Evolutionary conservation across 2,113 vertebrate species (phyloP).

Genomic region (Scomber scombrus): DNA sequence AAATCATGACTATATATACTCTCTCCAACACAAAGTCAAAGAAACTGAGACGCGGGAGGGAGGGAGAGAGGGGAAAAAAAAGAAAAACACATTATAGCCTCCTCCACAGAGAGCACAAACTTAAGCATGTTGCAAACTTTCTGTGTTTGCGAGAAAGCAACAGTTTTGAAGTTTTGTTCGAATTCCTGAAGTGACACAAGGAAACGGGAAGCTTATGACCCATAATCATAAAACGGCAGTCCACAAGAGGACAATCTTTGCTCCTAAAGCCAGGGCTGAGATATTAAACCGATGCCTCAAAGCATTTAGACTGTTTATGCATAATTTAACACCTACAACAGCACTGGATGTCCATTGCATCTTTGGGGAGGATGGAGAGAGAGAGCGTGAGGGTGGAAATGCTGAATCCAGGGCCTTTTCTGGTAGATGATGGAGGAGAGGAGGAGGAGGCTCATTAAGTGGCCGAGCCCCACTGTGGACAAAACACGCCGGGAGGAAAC

Average conservation of each 20-base stretch:
- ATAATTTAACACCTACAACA: slow-evolving; percentile 87
- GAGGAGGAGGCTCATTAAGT: slow-evolving; percentile 82
- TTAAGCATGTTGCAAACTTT: slow-evolving; percentile 66
- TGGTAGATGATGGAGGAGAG: slow-evolving; percentile 80
- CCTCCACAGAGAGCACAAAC: slow-evolving; percentile 42
- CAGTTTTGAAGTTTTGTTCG: slow-evolving; percentile 56
- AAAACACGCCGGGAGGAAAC: slow-evolving; percentile 71
- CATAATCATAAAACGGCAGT: slow-evolving; percentile 75
- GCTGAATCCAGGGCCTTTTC: slow-evolving; percentile 81
- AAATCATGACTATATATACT: slow-evolving; percentile 79
- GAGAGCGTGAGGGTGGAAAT: slow-evolving; percentile 76
- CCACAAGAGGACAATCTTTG: slow-evolving; percentile 76
- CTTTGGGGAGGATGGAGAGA: slow-evolving; percentile 74
- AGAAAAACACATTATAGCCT: slow-evolving; percentile 46
- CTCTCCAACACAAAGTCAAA: slow-evolving; percentile 70
- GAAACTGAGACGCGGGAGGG: slow-evolving; percentile 33
- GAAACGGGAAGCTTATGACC: slow-evolving; percentile 69
- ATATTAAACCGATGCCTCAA: slow-evolving; percentile 88
- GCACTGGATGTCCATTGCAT: slow-evolving; percentile 76
- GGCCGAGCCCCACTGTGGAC: slow-evolving; percentile 77
- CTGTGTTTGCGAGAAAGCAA: slow-evolving; percentile 45
- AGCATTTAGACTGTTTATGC: slow-evolving; percentile 85
- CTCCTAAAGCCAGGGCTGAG: slow-evolving; percentile 65
- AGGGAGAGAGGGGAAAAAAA: slow-evolving; percentile 12
- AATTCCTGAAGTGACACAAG: slow-evolving; percentile 73